Evolutionary conservation across 2,888 invertebrate species (phyloP), one percentile per base, ranked within the genome.

Genomic region (Hydroisotoma schaefferi): DNA sequence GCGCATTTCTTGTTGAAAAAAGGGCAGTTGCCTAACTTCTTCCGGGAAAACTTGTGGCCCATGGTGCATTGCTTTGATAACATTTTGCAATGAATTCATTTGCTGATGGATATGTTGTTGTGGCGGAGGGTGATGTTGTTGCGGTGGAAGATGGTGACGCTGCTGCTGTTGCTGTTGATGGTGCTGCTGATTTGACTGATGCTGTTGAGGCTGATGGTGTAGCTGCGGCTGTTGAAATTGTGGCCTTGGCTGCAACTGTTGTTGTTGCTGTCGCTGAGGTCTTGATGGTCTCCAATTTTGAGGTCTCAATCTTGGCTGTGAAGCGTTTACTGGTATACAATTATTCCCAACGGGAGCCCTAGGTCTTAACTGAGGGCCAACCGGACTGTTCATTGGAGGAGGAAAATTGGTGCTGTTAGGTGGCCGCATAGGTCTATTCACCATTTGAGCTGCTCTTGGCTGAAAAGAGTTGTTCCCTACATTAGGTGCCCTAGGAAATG

Each of bases 61-160:
- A 33, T 33, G 37, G 10, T 10, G 37, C 37, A 33, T 15, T 23
- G n/a, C 15, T n/a, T n/a, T n/a, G n/a, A n/a, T n/a, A n/a, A n/a
- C n/a, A n/a, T n/a, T n/a, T n/a, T n/a, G n/a, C n/a, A n/a, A n/a
- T n/a, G n/a, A n/a, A n/a, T n/a, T n/a, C n/a, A n/a, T n/a, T n/a
- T n/a, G n/a, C n/a, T n/a, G n/a, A n/a, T n/a, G n/a, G n/a, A n/a
- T n/a, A n/a, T n/a, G 55, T 43, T 43, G 58, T 10, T 37, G 46
- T 12, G 44, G 51, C 12, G 23, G 23, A 28, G 25, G 28, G 15
- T 56, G 55, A 23, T 51, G 48, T 33, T 52, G 59, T 27, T 27
- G 33, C 52, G 23, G 58, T 15, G 43, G 58, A 33, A 40, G 61
- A 22, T 37, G 51, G 27, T 49, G 57, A 22, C 27, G 55, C 22